phyloP scores from a whole-genome alignment of 2,113 vertebrate genomes.

The Cepphus grylle region DNA sequence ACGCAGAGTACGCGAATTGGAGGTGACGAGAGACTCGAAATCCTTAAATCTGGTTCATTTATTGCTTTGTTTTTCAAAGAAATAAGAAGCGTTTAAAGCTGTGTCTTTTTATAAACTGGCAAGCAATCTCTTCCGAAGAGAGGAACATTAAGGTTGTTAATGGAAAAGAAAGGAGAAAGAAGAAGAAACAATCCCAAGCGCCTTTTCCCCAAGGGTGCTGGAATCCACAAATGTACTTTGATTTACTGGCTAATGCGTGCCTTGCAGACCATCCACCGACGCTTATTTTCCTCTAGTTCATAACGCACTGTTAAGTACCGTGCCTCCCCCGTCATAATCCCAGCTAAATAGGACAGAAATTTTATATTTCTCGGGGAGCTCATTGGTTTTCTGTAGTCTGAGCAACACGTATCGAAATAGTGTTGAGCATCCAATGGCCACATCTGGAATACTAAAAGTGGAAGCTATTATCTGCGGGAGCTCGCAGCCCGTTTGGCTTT shows the following conservation, averaged over 20 bases:
- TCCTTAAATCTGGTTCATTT: background rate
- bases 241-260: background rate
- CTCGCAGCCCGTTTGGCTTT: background rate
- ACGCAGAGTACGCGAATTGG: accelerated
- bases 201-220: background rate
- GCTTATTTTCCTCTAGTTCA: background rate
- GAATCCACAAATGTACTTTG: background rate
- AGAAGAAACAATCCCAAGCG: background rate
- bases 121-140: background rate
- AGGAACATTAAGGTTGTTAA: background rate
- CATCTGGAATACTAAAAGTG: background rate
- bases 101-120: background rate
- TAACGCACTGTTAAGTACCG: background rate
- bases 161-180: background rate
- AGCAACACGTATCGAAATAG: background rate
- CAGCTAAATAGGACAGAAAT: background rate
- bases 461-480: background rate
- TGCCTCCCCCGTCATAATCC: background rate
- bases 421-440: background rate
- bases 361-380: background rate
- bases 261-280: background rate
- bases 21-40: background rate
- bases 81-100: background rate
- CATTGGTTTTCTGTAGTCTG: background rate
- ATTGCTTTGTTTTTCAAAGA: background rate